Conservation (phyloP, 2,797 vertebrate species). For the Acrossocheilus fasciatus region DNA sequence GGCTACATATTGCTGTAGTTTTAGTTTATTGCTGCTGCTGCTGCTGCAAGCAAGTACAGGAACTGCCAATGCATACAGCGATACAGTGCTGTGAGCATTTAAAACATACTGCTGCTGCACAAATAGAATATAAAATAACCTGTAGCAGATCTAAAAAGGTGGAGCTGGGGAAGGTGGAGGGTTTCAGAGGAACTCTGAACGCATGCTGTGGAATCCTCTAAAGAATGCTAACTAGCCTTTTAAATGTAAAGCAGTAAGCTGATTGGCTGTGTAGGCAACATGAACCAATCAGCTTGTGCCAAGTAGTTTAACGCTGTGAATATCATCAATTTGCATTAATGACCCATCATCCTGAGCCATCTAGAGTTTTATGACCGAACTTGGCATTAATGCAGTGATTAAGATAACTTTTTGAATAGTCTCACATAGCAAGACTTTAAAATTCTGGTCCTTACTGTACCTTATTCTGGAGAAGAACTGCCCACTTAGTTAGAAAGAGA, state of each 20-base stretch:
- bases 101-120: constrained; percentile 1
- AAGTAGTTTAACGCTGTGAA: background rate
- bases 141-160: background rate
- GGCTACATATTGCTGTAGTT: background rate
- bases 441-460: background rate
- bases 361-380: background rate
- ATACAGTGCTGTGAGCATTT: background rate
- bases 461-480: background rate
- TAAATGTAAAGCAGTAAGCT: background rate
- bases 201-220: background rate
- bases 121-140: background rate
- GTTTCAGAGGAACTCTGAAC: background rate
- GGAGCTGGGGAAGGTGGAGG: background rate
- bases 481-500: background rate
- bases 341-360: background rate
- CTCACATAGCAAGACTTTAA: background rate
- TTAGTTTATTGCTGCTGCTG: background rate
- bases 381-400: background rate
- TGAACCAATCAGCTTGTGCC: background rate
- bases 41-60: background rate
- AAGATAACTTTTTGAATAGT: background rate
- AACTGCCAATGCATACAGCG: background rate
- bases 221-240: background rate
- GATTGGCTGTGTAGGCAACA: background rate
- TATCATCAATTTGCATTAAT: background rate